Percentiles rank a stretch among this genome's conserved stretches.
Conservation (phyloP, 1,140 invertebrate species). For the Drosophila asahinai region DNA sequence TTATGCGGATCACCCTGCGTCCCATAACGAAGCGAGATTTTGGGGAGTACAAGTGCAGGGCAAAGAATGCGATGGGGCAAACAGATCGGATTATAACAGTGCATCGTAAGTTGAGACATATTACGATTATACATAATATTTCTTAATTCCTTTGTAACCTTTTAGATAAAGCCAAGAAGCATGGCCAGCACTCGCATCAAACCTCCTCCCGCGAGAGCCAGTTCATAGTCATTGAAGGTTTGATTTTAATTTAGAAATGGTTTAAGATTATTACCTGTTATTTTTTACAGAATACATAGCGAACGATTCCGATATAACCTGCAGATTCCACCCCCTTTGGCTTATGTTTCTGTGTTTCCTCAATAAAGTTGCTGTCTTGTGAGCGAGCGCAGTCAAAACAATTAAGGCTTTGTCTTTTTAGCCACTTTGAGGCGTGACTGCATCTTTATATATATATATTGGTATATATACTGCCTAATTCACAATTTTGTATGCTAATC, state of each 20-base stretch:
- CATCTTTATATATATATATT: conserved; percentile 44
- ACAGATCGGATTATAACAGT: conserved; percentile 87
- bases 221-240: conserved; percentile 81
- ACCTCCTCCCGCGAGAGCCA: conserved; percentile 72
- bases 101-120: conserved; percentile 85
- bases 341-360: conserved; percentile 43
- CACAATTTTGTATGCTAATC: conserved; percentile 33
- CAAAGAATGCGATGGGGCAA: conserved; percentile 87
- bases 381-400: conserved; percentile 30
- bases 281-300: conserved; percentile 62
- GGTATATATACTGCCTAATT: conserved; percentile 46
- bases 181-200: conserved; percentile 71
- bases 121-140: neutral
- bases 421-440: conserved; percentile 59
- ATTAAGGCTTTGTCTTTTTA: conserved; percentile 45
- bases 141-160: no score
- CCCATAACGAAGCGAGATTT: conserved; percentile 87
- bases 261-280: neutral
- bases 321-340: conserved; percentile 19
- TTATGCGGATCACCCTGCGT: conserved; percentile 87
- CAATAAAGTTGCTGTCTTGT: conserved; percentile 60
- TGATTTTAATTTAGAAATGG: neutral
- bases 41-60: conserved; percentile 87
- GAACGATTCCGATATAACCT: conserved; percentile 5
- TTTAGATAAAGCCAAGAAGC: conserved; percentile 78